A percentile compares a stretch with the other conserved stretches of the same genome.
Conservation (phyloP, 2,888 invertebrate genomes). For the Mythimna lalbum region DNA sequence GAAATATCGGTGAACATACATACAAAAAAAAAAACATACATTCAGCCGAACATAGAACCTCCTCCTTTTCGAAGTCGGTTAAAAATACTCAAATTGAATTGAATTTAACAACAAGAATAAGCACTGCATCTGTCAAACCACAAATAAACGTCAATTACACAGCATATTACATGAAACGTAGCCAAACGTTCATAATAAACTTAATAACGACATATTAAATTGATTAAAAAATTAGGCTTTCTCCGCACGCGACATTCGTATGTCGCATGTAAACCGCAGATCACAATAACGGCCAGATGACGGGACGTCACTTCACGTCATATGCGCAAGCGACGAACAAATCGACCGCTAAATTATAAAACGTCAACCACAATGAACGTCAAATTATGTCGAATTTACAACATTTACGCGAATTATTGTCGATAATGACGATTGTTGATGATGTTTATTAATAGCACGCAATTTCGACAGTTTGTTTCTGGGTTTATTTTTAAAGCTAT, state of each 20-base stretch:
- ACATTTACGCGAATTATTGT: slow-evolving; percentile 74
- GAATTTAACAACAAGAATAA: neutral
- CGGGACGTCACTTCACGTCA: slow-evolving; percentile 38
- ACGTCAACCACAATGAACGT: slow-evolving; percentile 75
- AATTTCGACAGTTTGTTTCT: slow-evolving; percentile 27
- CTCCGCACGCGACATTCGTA: slow-evolving; percentile 70
- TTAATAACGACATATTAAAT: slow-evolving; percentile 42
- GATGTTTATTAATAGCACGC: slow-evolving; percentile 43
- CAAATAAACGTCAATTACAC: slow-evolving; percentile 40
- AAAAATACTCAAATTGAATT: neutral
- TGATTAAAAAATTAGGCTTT: slow-evolving; percentile 64
- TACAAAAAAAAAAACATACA: too few relatives aligned
- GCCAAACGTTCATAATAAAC: slow-evolving; percentile 45
- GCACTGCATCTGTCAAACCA: slow-evolving; percentile 33
- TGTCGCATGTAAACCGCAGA: slow-evolving; percentile 69
- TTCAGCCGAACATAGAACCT: too few relatives aligned
- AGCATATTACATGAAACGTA: slow-evolving; percentile 29
- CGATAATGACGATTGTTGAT: slow-evolving; percentile 48
- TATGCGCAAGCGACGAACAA: slow-evolving; percentile 58
- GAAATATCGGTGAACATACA: too few relatives aligned
- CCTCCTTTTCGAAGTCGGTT: too few relatives aligned
- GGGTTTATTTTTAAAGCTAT: slow-evolving; percentile 5
- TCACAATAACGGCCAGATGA: slow-evolving; percentile 74
- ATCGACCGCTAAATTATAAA: slow-evolving; percentile 81
- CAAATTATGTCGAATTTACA: slow-evolving; percentile 74